A percentile compares a stretch with the other conserved stretches of the same genome.
These are phyloP conservation scores for Auanema sp. DNA, from an alignment of 2,888 invertebrate genomes.

Conservation along the genomic window DNA sequence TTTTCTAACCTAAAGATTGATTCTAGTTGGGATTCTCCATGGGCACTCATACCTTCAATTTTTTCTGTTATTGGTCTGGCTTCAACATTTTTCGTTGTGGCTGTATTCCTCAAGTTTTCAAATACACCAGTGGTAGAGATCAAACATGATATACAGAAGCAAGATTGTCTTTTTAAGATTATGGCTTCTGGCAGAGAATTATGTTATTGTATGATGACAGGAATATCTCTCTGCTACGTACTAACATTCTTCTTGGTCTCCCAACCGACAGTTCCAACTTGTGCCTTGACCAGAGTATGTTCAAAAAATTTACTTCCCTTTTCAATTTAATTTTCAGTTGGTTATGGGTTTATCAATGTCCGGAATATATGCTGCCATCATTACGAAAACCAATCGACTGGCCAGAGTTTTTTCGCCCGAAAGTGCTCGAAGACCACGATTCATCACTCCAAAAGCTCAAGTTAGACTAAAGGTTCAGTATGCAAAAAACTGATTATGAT, in stretches of 20 bases:
- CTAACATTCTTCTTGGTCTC: slow-evolving; percentile 77
- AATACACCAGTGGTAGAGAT: slow-evolving; percentile 72
- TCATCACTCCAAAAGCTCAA: slow-evolving; percentile 78
- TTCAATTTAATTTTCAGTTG: slow-evolving; percentile 21
- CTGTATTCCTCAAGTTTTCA: slow-evolving; percentile 72
- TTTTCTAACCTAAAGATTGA: not conserved
- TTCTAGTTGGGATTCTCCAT: slow-evolving; percentile 67
- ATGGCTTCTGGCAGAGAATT: slow-evolving; percentile 80
- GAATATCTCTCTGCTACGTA: slow-evolving; percentile 75
- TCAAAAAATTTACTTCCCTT: not conserved
- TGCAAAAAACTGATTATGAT: not conserved
- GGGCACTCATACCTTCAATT: slow-evolving; percentile 74
- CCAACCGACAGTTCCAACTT: slow-evolving; percentile 73
- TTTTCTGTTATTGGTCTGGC: slow-evolving; percentile 72
- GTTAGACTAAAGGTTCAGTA: slow-evolving; percentile 63
- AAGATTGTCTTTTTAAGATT: slow-evolving; percentile 65
- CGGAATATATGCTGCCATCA: slow-evolving; percentile 77
- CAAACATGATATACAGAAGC: not conserved
- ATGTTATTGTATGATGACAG: slow-evolving; percentile 75
- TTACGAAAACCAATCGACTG: slow-evolving; percentile 78
- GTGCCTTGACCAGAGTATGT: slow-evolving; percentile 69
- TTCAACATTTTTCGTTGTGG: slow-evolving; percentile 72
- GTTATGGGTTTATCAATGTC: slow-evolving; percentile 73
- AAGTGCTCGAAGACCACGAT: slow-evolving; percentile 75
- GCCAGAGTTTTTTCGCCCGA: slow-evolving; percentile 76